Conservation (phyloP, 35 echinoderm and acorn worm genomes). For the Apostichopus japonicus region DNA sequence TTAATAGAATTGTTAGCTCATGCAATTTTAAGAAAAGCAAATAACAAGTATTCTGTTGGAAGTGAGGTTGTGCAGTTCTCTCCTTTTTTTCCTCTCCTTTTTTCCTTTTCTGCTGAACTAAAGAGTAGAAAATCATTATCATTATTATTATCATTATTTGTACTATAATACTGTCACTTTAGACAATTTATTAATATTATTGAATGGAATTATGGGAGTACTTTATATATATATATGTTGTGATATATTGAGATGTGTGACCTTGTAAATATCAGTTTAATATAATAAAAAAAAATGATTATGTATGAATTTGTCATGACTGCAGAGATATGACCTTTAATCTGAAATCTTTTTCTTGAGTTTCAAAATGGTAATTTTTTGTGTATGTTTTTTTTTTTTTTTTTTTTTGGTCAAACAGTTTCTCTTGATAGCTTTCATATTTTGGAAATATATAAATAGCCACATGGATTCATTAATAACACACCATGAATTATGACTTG, state of each 20-base stretch:
- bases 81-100: neutral
- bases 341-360: neutral
- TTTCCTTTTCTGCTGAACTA: neutral
- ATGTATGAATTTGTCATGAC: constrained; percentile 53
- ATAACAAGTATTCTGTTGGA: constrained; percentile 6
- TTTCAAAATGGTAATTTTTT: too few relatives aligned
- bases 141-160: neutral
- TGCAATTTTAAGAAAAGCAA: neutral
- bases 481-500: too few relatives aligned
- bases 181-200: constrained; percentile 26
- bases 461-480: too few relatives aligned
- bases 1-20: neutral
- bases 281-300: constrained; percentile 1
- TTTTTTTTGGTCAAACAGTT: too few relatives aligned
- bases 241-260: constrained; percentile 50
- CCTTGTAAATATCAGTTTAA: constrained; percentile 50
- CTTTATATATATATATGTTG: constrained; percentile 55
- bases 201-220: constrained; percentile 31
- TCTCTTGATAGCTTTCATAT: too few relatives aligned
- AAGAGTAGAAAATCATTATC: neutral
- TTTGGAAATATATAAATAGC: too few relatives aligned
- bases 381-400: too few relatives aligned
- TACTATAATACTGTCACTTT: constrained; percentile 26
- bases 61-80: neutral
- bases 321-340: constrained; percentile 28